phyloP scores from a whole-genome alignment of 1,140 invertebrate genomes.

The Hesperophylax magnus region DNA sequence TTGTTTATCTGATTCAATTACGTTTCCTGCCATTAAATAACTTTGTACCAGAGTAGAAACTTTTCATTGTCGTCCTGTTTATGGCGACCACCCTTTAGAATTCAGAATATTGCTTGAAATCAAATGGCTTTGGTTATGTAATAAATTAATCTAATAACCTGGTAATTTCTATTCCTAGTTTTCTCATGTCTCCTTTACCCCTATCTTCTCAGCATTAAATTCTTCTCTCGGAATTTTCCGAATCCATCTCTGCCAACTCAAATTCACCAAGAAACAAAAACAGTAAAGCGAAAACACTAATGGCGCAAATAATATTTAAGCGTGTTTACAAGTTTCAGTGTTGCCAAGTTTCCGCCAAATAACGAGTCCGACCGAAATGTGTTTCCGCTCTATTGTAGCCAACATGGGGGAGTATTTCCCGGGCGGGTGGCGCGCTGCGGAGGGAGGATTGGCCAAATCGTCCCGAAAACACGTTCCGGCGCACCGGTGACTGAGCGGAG shows the following conservation, averaged over 20 bases:
- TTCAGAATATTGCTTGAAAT: too few species aligned
- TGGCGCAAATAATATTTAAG: conserved; percentile 26
- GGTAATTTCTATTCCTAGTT: too few species aligned
- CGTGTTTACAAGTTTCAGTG: conserved; percentile 22
- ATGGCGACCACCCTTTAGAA: too few species aligned
- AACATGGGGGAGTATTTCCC: conserved; percentile 55
- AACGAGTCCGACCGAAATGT: conserved; percentile 38
- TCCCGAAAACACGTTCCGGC: conserved; percentile 52
- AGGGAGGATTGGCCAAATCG: conserved; percentile 54
- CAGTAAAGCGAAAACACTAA: background rate
- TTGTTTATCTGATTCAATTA: too few species aligned
- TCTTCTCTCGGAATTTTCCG: background rate
- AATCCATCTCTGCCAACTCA: background rate
- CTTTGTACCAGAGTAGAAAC: too few species aligned
- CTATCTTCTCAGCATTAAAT: too few species aligned
- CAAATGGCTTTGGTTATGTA: too few species aligned
- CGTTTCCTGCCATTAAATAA: too few species aligned
- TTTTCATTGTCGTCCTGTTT: too few species aligned
- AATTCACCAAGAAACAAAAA: conserved; percentile 3
- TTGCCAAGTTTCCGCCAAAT: conserved; percentile 4
- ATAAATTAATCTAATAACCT: too few species aligned
- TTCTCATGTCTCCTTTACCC: too few species aligned
- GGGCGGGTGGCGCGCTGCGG: conserved; percentile 25
- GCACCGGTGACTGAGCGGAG: conserved; percentile 9
- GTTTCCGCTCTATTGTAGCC: conserved; percentile 51